Conservation (phyloP, 2,797 vertebrate genomes). For the Lutjanus argentimaculatus region DNA sequence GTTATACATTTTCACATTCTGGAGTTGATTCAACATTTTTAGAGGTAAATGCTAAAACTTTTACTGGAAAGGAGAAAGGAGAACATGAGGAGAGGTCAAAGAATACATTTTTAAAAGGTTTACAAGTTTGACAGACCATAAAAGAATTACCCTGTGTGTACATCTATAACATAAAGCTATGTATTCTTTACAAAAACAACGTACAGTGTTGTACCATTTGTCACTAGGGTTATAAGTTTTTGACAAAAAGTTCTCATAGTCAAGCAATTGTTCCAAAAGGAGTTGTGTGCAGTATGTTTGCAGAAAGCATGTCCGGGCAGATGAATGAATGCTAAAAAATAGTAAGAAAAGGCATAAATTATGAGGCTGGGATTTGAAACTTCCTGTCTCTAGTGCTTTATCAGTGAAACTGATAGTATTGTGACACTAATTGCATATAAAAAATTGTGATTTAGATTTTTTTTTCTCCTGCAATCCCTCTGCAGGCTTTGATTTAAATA, state of each 20-base stretch:
- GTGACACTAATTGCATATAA: neutral
- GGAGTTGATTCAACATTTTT: slow-evolving; percentile 55
- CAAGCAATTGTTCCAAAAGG: slow-evolving; percentile 13
- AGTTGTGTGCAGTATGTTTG: neutral
- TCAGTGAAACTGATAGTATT: slow-evolving; percentile 3
- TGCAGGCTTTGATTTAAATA: neutral
- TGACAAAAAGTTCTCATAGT: slow-evolving; percentile 10
- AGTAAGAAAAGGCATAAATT: slow-evolving; percentile 2
- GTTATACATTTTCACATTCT: slow-evolving; percentile 56
- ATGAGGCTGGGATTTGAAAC: slow-evolving; percentile 4
- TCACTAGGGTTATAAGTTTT: neutral
- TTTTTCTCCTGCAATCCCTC: neutral
- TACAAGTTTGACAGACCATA: neutral
- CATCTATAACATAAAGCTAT: slow-evolving; percentile 11
- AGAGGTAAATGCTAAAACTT: slow-evolving; percentile 8
- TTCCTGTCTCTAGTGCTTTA: slow-evolving; percentile 28
- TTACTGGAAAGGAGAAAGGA: slow-evolving; percentile 12
- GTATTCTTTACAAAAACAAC: neutral
- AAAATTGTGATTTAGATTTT: neutral
- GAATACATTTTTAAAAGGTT: slow-evolving; percentile 9
- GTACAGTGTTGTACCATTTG: slow-evolving; percentile 3
- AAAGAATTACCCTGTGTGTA: neutral
- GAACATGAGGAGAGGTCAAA: slow-evolving; percentile 19
- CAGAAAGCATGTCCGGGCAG: neutral
- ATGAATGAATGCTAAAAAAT: slow-evolving; percentile 28